Evolutionary conservation across 2,888 invertebrate species (phyloP).

Genomic region (Notodonta ziczac): DNA sequence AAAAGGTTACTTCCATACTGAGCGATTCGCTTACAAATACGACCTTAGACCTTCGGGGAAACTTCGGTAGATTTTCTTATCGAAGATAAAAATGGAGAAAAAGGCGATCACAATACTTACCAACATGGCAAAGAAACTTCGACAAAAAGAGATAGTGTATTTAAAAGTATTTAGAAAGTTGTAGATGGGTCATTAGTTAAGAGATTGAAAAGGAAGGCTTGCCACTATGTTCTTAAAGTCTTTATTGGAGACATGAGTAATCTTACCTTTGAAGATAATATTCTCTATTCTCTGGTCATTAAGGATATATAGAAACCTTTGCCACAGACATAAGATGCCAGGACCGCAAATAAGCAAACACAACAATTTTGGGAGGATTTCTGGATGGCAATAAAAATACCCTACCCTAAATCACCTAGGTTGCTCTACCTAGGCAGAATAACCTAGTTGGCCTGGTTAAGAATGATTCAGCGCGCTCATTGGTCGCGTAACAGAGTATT

Average conservation of each 20-base stretch:
- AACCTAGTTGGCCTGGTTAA: no score
- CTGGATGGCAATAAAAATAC: no score
- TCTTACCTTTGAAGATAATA: slow-evolving; percentile 2
- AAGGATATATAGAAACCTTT: slow-evolving; percentile 29
- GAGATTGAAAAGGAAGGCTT: not conserved
- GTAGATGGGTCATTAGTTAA: not conserved
- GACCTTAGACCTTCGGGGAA: slow-evolving; percentile 17
- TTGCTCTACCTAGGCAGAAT: no score
- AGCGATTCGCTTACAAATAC: slow-evolving; percentile 53
- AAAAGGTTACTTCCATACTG: slow-evolving; percentile 66
- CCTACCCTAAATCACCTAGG: no score
- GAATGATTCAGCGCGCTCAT: no score
- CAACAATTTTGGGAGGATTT: no score
- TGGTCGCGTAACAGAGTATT: no score
- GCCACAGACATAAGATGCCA: slow-evolving; percentile 42
- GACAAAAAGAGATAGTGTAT: not conserved
- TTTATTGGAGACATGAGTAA: not conserved
- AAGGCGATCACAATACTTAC: not conserved
- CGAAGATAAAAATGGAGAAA: slow-evolving; percentile 5
- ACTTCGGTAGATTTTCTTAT: not conserved
- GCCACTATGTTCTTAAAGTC: slow-evolving; percentile 15
- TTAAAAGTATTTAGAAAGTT: not conserved
- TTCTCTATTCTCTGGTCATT: not conserved
- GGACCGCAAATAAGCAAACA: slow-evolving; percentile 14
- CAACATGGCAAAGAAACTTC: not conserved